Percentiles rank a stretch among this genome's conserved stretches.
Evolutionary conservation across 2,113 vertebrate genomes (phyloP).

Genomic region (Proteles cristata): DNA sequence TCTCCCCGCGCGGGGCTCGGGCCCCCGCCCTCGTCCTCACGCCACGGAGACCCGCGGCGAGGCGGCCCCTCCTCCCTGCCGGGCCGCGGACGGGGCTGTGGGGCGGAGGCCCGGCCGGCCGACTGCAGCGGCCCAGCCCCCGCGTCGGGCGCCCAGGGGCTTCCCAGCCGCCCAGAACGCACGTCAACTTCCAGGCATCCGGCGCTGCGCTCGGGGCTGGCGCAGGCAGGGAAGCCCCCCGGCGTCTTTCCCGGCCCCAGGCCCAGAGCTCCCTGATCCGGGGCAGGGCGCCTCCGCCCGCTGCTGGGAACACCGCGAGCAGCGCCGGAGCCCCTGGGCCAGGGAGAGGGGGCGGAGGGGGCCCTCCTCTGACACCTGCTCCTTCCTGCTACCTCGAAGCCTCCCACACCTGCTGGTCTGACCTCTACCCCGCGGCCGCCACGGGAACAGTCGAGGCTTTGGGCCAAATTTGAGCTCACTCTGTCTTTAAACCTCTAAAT

Average conservation of each 20-base stretch:
- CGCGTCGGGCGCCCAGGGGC: neutral
- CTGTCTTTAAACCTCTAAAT: neutral
- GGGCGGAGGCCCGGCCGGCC: accelerated
- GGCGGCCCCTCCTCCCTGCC: neutral
- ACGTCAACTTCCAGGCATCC: constrained; percentile 22
- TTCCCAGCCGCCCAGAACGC: neutral
- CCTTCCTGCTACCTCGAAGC: neutral
- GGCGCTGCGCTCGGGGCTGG: neutral
- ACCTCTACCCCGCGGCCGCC: neutral
- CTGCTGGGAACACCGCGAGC: neutral
- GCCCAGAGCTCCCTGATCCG: neutral
- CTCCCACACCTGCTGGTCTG: constrained; percentile 38
- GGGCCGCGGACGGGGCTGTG: neutral
- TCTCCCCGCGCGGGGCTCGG: neutral
- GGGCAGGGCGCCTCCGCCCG: neutral
- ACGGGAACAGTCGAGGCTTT: neutral
- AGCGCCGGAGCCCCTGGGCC: neutral
- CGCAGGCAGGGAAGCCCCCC: neutral
- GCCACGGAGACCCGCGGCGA: neutral
- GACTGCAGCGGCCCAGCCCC: neutral
- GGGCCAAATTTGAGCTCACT: neutral
- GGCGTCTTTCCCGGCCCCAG: no score
- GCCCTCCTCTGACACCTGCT: constrained; percentile 25
- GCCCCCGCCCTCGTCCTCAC: constrained; percentile 35
- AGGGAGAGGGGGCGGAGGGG: accelerated